These are phyloP conservation scores for Bradypodion pumilum DNA, from an alignment of 2,797 vertebrate species.

Conservation along the genomic window DNA sequence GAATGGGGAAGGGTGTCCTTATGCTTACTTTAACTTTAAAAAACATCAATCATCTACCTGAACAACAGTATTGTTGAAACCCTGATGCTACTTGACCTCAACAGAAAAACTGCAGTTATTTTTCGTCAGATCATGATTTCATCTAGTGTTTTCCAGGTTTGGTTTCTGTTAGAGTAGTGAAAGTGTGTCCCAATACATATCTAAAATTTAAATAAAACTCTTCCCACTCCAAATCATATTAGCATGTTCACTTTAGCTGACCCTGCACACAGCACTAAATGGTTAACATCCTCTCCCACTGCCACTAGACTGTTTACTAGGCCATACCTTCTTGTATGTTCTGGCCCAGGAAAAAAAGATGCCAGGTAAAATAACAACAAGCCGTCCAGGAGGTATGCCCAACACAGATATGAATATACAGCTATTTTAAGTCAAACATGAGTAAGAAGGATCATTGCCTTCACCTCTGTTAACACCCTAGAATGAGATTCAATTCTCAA, in stretches of 20 bases:
- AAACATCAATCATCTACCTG: not conserved
- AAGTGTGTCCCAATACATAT: not conserved
- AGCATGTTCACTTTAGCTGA: constrained; percentile 39
- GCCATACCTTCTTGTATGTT: constrained; percentile 50
- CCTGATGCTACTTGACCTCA: not conserved
- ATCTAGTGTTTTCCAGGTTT: not conserved
- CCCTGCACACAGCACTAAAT: constrained; percentile 8
- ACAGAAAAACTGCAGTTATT: not conserved
- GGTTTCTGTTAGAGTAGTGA: not conserved
- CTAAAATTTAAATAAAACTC: constrained; percentile 25
- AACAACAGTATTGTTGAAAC: not conserved
- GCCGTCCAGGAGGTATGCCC: constrained; percentile 64
- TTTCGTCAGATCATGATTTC: not conserved
- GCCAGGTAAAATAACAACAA: constrained; percentile 56
- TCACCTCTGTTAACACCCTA: constrained; percentile 65
- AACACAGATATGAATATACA: constrained; percentile 67
- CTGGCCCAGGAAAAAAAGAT: constrained; percentile 44
- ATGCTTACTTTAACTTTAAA: not conserved
- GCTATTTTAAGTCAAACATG: constrained; percentile 69
- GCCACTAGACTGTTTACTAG: constrained; percentile 52
- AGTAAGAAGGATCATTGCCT: constrained; percentile 70
- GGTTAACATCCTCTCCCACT: constrained; percentile 40
- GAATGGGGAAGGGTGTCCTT: not conserved
- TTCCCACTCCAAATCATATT: constrained; percentile 16
- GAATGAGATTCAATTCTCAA: constrained; percentile 67